Evolutionary conservation across 1,140 invertebrate species (phyloP).

Genomic region (Calosoma granatense): DNA sequence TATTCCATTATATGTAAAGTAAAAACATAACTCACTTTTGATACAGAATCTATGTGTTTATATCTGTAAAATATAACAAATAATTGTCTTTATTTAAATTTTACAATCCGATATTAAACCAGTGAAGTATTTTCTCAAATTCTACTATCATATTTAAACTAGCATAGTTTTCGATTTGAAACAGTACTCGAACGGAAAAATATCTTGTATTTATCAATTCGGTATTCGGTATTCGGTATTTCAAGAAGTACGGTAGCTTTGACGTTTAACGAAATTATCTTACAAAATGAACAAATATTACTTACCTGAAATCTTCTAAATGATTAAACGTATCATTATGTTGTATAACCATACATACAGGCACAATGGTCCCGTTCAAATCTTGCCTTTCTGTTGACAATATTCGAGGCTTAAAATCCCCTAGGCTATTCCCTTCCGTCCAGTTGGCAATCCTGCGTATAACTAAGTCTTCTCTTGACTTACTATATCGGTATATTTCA

Average conservation of each 20-base stretch:
- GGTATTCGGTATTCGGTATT: too few species aligned
- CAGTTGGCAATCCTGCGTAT: neutral
- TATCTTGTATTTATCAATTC: too few species aligned
- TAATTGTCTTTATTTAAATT: too few species aligned
- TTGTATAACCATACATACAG: conserved; percentile 37
- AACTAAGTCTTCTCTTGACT: neutral
- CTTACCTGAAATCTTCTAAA: conserved; percentile 39
- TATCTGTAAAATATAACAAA: conserved; percentile 10
- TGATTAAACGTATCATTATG: conserved; percentile 43
- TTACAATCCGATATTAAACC: too few species aligned
- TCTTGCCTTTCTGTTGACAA: conserved; percentile 23
- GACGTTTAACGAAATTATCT: too few species aligned
- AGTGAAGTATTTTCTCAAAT: too few species aligned
- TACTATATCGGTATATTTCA: neutral
- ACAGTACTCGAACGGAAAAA: too few species aligned
- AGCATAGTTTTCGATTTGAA: too few species aligned
- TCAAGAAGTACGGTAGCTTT: too few species aligned
- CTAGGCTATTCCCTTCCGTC: neutral
- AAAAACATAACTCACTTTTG: conserved; percentile 13
- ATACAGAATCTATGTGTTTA: conserved; percentile 14
- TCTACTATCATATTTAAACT: too few species aligned
- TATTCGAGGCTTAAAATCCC: neutral
- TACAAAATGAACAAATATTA: too few species aligned
- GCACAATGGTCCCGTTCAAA: conserved; percentile 29
- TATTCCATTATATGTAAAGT: conserved; percentile 9